Conservation (phyloP, 1,140 invertebrate species). For the Saccostrea glomerata region DNA sequence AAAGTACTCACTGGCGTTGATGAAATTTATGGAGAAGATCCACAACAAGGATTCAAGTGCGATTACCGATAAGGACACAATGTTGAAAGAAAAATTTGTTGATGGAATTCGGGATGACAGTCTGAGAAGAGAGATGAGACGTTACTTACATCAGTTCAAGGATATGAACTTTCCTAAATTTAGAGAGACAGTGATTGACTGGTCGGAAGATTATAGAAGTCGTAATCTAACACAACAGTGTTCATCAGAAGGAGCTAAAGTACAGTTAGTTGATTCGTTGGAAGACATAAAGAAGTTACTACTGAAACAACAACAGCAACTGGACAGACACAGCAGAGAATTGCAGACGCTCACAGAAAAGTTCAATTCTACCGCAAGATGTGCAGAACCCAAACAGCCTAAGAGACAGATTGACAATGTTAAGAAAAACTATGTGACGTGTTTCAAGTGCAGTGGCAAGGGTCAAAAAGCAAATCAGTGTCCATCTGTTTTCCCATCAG, state of each 20-base stretch:
- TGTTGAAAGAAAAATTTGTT: constrained; percentile 1
- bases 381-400: not conserved
- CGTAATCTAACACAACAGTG: not conserved
- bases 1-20: not conserved
- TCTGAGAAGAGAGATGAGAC: constrained; percentile 10
- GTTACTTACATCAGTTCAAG: constrained; percentile 3
- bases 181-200: not conserved
- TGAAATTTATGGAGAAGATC: not conserved
- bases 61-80: no score
- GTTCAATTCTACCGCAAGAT: not conserved
- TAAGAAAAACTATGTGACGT: not conserved
- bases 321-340: not conserved
- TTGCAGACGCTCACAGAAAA: not conserved
- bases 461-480: constrained; percentile 3
- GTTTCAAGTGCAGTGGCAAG: constrained; percentile 21
- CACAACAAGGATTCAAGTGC: not conserved
- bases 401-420: not conserved
- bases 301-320: not conserved
- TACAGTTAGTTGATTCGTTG: not conserved
- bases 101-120: not conserved
- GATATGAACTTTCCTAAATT: constrained; percentile 11
- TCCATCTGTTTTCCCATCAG: constrained; percentile 7
- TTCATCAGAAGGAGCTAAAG: not conserved
- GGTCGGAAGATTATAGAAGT: not conserved
- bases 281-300: not conserved